Evolutionary conservation across 2,888 invertebrate genomes (phyloP), one percentile per base, ranked within the genome.

Genomic region (Coleophora flavipennella): DNA sequence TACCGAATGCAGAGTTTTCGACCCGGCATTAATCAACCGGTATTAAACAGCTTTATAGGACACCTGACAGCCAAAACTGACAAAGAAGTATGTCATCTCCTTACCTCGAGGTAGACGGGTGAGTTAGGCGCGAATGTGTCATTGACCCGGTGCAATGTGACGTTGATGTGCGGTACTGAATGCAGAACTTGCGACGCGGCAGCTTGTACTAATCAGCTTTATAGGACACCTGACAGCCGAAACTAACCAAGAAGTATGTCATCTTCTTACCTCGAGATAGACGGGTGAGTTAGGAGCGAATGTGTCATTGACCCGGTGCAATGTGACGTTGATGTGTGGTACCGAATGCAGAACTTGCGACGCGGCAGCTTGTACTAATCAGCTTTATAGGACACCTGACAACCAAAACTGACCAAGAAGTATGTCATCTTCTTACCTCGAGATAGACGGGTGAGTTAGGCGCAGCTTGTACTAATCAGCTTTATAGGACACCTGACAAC

Each of bases 241-340:
- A n/a, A n/a, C n/a, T n/a, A n/a, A n/a, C n/a, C n/a, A n/a, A n/a
- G n/a, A n/a, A n/a, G n/a, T n/a, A n/a, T n/a, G n/a, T n/a, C 28
- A 11, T 9, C 6, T 8, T 11, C 3, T 14, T 25, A 13, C 31
- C 92, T 97, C 96, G 57, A 94, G 87, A 80, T 97, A 97, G 52
- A 94, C 90, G 58, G 93, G 92, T 67, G 94, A 94, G 61, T 92
- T 90, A 36, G 95, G 96, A 65, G 94, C 91, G 83, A 97, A 97
- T 48, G 95, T 95, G 67, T 91, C 92, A 81, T 96, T 95, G 78
- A 96, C 94, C n/a, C n/a, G n/a, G n/a, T n/a, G 59, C 64, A 96
- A 90, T 59, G 93, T 92, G 65, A 96, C 93, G 78, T 96, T 95
- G 71, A 96, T 89, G 83, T 96, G 96, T 48, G 96, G 96, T 84